phyloP scores from a whole-genome alignment of 2,888 invertebrate genomes.

The Catotricha subobsoleta region DNA sequence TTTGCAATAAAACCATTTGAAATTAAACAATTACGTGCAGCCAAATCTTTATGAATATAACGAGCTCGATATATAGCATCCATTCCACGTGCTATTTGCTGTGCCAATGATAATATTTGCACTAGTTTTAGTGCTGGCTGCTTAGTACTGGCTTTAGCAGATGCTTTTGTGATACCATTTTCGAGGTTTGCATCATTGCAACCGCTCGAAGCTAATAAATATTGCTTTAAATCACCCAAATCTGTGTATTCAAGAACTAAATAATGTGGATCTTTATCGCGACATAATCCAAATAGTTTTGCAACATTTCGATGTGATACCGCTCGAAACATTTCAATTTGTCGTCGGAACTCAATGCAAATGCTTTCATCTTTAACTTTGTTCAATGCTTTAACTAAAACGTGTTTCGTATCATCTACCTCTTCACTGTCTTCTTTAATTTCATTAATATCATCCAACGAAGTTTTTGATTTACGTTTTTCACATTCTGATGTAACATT shows the following conservation, averaged over 20 bases:
- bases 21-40: constrained; percentile 79
- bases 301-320: constrained; percentile 63
- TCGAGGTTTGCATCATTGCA: neutral
- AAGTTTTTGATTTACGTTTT: constrained; percentile 27
- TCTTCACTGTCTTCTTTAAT: constrained; percentile 24
- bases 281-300: constrained; percentile 61
- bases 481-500: constrained; percentile 20
- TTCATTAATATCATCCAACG: constrained; percentile 29
- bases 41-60: constrained; percentile 76
- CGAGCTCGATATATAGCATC: constrained; percentile 58
- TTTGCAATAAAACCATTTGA: constrained; percentile 63
- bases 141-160: constrained; percentile 12
- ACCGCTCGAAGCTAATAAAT: constrained; percentile 39
- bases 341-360: constrained; percentile 69
- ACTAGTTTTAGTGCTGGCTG: constrained; percentile 34
- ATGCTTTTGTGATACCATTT: constrained; percentile 12
- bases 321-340: constrained; percentile 69
- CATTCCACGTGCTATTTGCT: constrained; percentile 66
- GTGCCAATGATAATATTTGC: constrained; percentile 47
- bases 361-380: constrained; percentile 59
- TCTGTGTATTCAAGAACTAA: constrained; percentile 83
- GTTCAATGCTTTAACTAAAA: constrained; percentile 60
- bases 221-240: constrained; percentile 91
- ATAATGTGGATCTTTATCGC: constrained; percentile 70
- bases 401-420: constrained; percentile 21